These are phyloP conservation scores for Nesospiza acunhae DNA, from an alignment of 2,113 vertebrate genomes.

Conservation along the genomic window DNA sequence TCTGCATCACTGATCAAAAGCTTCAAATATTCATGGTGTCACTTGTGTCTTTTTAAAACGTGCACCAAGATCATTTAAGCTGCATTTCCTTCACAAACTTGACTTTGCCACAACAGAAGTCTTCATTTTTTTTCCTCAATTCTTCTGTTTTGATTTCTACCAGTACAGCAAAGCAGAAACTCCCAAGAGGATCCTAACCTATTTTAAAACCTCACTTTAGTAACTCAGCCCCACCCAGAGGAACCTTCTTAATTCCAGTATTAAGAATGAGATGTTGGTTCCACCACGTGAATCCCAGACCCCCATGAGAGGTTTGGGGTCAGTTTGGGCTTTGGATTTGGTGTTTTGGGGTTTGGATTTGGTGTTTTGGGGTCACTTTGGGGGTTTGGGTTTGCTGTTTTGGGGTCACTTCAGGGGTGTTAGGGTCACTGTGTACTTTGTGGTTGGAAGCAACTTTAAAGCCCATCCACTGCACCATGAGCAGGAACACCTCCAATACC, in stretches of 20 bases:
- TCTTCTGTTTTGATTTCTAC: not conserved
- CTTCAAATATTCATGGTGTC: not conserved
- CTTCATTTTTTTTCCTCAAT: fast-evolving
- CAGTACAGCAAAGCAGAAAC: not conserved
- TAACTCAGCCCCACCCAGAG: not conserved
- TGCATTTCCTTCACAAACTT: not conserved
- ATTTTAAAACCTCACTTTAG: not conserved
- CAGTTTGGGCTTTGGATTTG: too few species aligned
- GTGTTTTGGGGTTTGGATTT: too few species aligned
- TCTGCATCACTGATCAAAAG: slow-evolving; percentile 33
- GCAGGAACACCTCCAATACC: not conserved
- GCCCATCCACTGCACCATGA: not conserved
- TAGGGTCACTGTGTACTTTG: too few species aligned
- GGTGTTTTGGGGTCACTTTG: too few species aligned
- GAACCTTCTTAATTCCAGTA: not conserved
- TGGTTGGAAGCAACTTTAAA: not conserved
- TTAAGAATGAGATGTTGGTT: not conserved
- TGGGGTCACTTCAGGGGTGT: too few species aligned
- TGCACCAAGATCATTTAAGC: not conserved
- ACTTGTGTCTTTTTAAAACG: not conserved
- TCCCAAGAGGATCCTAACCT: not conserved
- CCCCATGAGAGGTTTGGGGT: not conserved
- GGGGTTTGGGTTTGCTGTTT: too few species aligned
- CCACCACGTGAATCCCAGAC: not conserved
- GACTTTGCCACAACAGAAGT: not conserved